A percentile compares a stretch with the other conserved stretches of the same genome.
These are phyloP conservation scores for Caenorhabditis macrosperma DNA, from an alignment of 2,888 invertebrate species.

Conservation along the genomic window DNA sequence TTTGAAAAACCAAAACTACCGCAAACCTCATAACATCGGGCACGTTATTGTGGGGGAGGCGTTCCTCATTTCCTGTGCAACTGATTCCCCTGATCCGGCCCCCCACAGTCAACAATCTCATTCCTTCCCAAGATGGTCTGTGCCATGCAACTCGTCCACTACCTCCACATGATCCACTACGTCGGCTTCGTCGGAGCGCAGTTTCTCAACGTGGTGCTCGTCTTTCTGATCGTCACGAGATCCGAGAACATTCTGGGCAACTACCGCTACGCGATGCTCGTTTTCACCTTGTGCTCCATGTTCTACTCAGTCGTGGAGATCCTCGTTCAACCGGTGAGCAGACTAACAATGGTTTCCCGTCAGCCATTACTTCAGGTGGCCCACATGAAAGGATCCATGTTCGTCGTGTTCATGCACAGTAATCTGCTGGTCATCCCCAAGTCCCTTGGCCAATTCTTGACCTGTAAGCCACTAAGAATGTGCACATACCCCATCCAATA, in stretches of 20 bases:
- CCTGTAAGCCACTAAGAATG: background rate
- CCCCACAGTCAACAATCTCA: background rate
- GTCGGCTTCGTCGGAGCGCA: slow-evolving; percentile 30
- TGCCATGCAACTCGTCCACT: slow-evolving; percentile 23
- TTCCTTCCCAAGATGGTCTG: slow-evolving; percentile 27
- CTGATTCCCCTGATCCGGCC: no score
- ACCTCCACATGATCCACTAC: slow-evolving; percentile 35
- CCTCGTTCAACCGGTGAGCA: slow-evolving; percentile 37
- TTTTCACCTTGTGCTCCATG: slow-evolving; percentile 40
- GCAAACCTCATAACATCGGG: no score
- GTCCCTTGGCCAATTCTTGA: slow-evolving; percentile 6
- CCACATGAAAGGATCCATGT: slow-evolving; percentile 44
- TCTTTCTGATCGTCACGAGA: slow-evolving; percentile 24
- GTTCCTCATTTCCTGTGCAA: no score
- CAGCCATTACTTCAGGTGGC: slow-evolving; percentile 9
- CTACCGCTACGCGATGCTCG: slow-evolving; percentile 37
- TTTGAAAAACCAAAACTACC: no score
- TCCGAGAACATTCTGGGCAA: slow-evolving; percentile 23
- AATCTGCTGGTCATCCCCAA: slow-evolving; percentile 3
- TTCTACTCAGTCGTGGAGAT: slow-evolving; percentile 30
- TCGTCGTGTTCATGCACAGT: slow-evolving; percentile 40
- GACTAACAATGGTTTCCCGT: no score
- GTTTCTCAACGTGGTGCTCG: slow-evolving; percentile 24
- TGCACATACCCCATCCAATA: no score
- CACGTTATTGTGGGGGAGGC: no score